Evolutionary conservation across 2,797 vertebrate genomes (phyloP), one percentile per base, ranked within the genome.

Genomic region (Diglossa cyanea): DNA sequence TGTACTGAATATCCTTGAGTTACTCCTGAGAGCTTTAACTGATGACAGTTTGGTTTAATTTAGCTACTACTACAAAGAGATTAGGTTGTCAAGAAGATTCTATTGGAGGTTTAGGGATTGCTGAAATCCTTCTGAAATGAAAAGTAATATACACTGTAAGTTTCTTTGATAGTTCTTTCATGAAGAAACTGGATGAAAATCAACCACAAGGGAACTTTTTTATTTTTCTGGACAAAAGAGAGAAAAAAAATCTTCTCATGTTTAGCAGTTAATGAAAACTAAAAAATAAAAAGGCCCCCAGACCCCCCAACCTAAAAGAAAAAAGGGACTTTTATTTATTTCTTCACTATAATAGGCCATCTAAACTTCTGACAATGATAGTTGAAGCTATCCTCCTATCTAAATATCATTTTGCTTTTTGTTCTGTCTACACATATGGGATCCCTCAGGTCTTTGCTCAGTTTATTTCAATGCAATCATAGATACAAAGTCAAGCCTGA

Each of bases 11-110:
- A 86, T 95, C 74, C 77, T 91, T 91, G 77, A 85, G 63, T 93
- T 91, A 82, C 67, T 94, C 83, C 87, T 94, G 93, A 95, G 93
- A 85, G 84, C 50, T 92, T 94, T 79, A 72, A 89, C 50, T 95
- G 78, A 86, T 95, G 95, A 83, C 88, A 94, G 92, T 94, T 94
- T 91, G 81, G 90, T 96, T 97, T 96, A 95, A 96, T 94, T 96
- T 93, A 94, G 78, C 58, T 91, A 91, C 72, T 44, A 73, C 94
- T 93, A 94, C 61, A 86, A 93, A 96, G 94, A 94, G 89, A 95
- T 94, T 88, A 95, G 68, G 68, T 94, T 96, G 94, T 96, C 91
- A 95, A 90, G 87, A 92, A 89, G 91, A 91, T 93, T 78, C 82
- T 12, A 3, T 82, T 94, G 87, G 91, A 93, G 78, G 81, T 81